A percentile compares a stretch with the other conserved stretches of the same genome.
Evolutionary conservation across 2,888 invertebrate genomes (phyloP).

Genomic region (Dendrolimus houi): DNA sequence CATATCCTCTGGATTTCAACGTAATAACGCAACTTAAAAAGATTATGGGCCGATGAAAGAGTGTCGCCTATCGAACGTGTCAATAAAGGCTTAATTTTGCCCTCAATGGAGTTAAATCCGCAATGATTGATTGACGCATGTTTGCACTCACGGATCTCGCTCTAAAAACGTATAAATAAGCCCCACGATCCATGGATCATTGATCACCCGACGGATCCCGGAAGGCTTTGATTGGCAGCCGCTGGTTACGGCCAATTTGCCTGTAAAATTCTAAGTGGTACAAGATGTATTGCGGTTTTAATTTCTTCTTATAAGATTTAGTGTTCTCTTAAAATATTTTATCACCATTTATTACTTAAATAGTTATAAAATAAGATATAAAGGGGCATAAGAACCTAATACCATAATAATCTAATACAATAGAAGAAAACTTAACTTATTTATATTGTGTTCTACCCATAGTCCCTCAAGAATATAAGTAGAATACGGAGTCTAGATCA

Average conservation of each 20-base stretch:
- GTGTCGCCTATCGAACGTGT: slow-evolving; percentile 7
- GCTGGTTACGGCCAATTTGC: slow-evolving; percentile 1
- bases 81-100: slow-evolving; percentile 20
- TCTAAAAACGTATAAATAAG: slow-evolving; percentile 16
- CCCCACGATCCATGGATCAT: slow-evolving; percentile 23
- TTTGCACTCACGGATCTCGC: slow-evolving; percentile 22
- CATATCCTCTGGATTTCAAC: not conserved
- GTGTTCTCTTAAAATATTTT: too few relatives aligned
- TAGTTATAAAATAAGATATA: too few relatives aligned
- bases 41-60: not conserved
- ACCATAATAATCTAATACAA: too few relatives aligned
- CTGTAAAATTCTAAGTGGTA: not conserved
- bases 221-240: slow-evolving; percentile 31
- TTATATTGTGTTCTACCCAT: too few relatives aligned
- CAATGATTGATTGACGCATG: slow-evolving; percentile 55
- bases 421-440: too few relatives aligned
- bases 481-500: too few relatives aligned
- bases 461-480: too few relatives aligned
- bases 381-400: too few relatives aligned
- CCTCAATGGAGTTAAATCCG: slow-evolving; percentile 39
- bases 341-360: too few relatives aligned
- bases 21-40: not conserved
- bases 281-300: not conserved
- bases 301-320: not conserved
- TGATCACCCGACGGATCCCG: slow-evolving; percentile 33